Evolutionary conservation across 2,888 invertebrate genomes (phyloP).

Genomic region (Sinopyrophorus schimmeli): DNA sequence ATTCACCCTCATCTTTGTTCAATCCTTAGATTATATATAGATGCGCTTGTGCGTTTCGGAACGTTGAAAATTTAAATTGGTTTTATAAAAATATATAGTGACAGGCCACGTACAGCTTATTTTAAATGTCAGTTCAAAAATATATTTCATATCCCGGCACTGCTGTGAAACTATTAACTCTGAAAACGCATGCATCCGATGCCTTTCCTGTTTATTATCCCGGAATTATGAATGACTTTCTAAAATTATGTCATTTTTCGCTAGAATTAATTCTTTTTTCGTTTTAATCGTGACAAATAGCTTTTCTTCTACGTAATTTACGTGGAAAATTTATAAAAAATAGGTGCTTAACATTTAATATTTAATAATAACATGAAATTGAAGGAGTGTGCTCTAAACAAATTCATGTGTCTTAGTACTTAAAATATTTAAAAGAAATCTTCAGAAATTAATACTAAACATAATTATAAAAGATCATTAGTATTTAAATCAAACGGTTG

Average conservation of each 20-base stretch:
- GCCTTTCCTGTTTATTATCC: conserved; percentile 35
- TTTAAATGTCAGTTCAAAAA: conserved; percentile 51
- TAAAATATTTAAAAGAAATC: too few relatives aligned
- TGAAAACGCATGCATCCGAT: conserved; percentile 39
- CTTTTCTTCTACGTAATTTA: too few relatives aligned
- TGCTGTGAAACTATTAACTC: conserved; percentile 16
- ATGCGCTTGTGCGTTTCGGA: conserved; percentile 26
- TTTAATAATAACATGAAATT: too few relatives aligned
- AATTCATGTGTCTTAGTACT: too few relatives aligned
- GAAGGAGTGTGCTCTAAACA: too few relatives aligned
- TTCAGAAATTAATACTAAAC: too few relatives aligned
- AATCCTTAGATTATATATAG: conserved; percentile 19
- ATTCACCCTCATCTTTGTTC: conserved; percentile 19
- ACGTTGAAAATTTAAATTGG: conserved; percentile 32
- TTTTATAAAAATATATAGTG: conserved; percentile 32
- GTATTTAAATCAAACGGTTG: too few relatives aligned
- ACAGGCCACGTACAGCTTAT: conserved; percentile 46
- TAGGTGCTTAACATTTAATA: too few relatives aligned
- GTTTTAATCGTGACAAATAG: too few relatives aligned
- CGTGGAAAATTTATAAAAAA: too few relatives aligned
- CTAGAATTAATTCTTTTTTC: too few relatives aligned
- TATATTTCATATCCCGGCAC: conserved; percentile 49
- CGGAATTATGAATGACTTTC: conserved; percentile 18
- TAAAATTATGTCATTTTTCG: conserved; percentile 28
- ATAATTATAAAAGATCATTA: too few relatives aligned